phyloP scores from a whole-genome alignment of 1,140 invertebrate species.

The fruit fly (Drosophila melanogaster) region DNA sequence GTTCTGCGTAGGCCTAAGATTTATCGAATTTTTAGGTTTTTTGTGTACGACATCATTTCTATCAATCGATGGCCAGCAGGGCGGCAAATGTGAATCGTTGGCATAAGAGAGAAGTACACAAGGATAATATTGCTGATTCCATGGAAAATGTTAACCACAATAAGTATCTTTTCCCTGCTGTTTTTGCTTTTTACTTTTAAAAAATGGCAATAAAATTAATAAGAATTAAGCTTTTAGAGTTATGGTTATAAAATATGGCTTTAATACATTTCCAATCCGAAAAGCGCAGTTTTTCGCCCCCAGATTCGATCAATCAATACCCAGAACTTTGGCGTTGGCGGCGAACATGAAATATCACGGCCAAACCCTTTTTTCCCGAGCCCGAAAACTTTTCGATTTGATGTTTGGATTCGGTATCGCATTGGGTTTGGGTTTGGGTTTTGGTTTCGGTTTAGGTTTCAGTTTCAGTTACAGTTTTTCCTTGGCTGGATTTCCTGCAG shows the following conservation, averaged over 20 bases:
- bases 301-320: conserved; percentile 73
- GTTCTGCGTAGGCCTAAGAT: neutral
- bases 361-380: conserved; percentile 77
- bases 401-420: conserved; percentile 2
- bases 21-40: conserved; percentile 17
- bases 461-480: conserved; percentile 11
- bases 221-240: neutral
- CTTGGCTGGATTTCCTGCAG: conserved; percentile 58
- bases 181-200: neutral
- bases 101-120: too few species aligned
- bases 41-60: neutral
- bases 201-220: neutral
- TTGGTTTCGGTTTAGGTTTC: conserved; percentile 11
- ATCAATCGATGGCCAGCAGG: conserved; percentile 11
- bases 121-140: too few species aligned
- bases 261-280: conserved; percentile 3
- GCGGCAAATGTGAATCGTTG: neutral
- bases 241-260: neutral
- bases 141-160: too few species aligned
- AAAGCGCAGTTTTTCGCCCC: conserved; percentile 24
- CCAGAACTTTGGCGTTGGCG: conserved; percentile 70
- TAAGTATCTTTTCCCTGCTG: too few species aligned
- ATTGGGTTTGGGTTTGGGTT: conserved; percentile 1
- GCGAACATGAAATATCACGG: conserved; percentile 81
- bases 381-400: conserved; percentile 60